A percentile compares a stretch with the other conserved stretches of the same genome.
Evolutionary conservation across 2,888 invertebrate species (phyloP).

Genomic region (Troides oblongomaculatus): DNA sequence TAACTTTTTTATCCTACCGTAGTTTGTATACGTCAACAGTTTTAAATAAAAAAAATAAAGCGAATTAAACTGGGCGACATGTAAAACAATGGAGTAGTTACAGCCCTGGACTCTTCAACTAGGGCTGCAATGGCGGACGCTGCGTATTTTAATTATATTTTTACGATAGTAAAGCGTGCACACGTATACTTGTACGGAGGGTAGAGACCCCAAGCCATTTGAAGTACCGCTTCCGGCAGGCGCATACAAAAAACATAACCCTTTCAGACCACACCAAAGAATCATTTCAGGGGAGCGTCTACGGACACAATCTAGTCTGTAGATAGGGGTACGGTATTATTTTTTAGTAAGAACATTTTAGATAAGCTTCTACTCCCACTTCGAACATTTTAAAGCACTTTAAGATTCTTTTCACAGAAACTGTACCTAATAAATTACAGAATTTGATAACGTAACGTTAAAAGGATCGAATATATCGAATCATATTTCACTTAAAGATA

Average conservation of each 20-base stretch:
- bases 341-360: slow-evolving; percentile 19
- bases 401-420: background rate
- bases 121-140: slow-evolving; percentile 52
- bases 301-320: slow-evolving; percentile 37
- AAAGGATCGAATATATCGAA: slow-evolving; percentile 55
- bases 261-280: slow-evolving; percentile 53
- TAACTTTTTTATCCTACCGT: slow-evolving; percentile 18
- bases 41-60: slow-evolving; percentile 24
- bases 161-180: slow-evolving; percentile 68
- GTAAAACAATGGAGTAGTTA: slow-evolving; percentile 64
- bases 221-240: slow-evolving; percentile 60
- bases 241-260: slow-evolving; percentile 63
- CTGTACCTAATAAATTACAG: slow-evolving; percentile 6
- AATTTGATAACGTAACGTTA: slow-evolving; percentile 41
- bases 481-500: slow-evolving; percentile 61
- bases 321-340: slow-evolving; percentile 9
- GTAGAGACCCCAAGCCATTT: slow-evolving; percentile 54
- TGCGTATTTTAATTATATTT: slow-evolving; percentile 77
- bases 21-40: slow-evolving; percentile 22
- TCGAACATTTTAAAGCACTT: slow-evolving; percentile 3
- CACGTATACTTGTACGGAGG: slow-evolving; percentile 69
- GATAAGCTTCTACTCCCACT: slow-evolving; percentile 9
- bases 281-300: slow-evolving; percentile 44
- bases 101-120: slow-evolving; percentile 49
- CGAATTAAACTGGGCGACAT: slow-evolving; percentile 29